Conservation (phyloP, 2,888 invertebrate species). For the Eupeodes latifasciatus region DNA sequence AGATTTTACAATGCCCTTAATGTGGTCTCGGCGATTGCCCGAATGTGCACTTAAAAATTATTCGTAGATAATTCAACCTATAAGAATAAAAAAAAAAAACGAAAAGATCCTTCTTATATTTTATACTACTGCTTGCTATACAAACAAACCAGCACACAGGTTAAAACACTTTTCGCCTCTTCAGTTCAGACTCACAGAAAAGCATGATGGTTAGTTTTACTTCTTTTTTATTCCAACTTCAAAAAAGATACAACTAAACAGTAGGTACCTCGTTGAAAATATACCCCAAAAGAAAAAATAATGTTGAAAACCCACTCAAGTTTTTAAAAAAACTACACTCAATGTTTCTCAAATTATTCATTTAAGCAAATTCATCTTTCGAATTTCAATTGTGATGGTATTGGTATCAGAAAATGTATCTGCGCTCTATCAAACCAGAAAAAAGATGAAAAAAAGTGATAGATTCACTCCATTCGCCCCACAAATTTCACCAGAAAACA, state of each 20-base stretch:
- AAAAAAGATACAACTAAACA: conserved; percentile 17
- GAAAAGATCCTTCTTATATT: conserved; percentile 62
- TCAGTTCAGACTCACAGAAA: background rate
- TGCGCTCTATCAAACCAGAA: conserved; percentile 73
- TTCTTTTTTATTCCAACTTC: background rate
- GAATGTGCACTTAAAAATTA: conserved; percentile 77
- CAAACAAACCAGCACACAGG: conserved; percentile 50
- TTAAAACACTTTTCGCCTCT: conserved; percentile 61
- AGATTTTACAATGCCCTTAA: conserved; percentile 77
- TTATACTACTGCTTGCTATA: background rate
- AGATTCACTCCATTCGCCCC: conserved; percentile 69
- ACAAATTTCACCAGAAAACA: conserved; percentile 48
- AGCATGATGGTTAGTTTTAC: background rate
- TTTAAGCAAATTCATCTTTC: conserved; percentile 65
- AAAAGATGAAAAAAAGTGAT: conserved; percentile 30
- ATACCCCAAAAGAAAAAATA: background rate
- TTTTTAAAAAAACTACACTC: conserved; percentile 40
- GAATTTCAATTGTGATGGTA: conserved; percentile 38
- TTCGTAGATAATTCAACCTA: conserved; percentile 76
- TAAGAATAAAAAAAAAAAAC: conserved; percentile 69
- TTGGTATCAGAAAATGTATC: conserved; percentile 66
- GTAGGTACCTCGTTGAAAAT: background rate
- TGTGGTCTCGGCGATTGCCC: conserved; percentile 76
- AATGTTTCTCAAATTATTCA: conserved; percentile 60
- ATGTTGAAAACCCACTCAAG: conserved; percentile 52